Conservation (phyloP, 1,140 invertebrate species). For the Delia radicum region DNA sequence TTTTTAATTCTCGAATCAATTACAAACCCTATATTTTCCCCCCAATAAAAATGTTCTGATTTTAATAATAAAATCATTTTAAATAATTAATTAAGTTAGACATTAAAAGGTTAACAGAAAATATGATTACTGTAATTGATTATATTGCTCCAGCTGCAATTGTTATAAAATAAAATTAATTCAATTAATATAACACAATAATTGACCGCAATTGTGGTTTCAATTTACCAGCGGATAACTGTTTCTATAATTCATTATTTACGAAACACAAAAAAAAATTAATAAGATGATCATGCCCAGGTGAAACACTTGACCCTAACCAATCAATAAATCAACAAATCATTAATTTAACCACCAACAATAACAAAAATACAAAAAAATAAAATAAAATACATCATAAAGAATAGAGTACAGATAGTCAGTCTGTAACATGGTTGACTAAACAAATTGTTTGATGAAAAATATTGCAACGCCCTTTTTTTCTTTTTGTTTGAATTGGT, state of each 20-base stretch:
- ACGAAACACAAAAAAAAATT: not conserved
- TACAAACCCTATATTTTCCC: too few relatives aligned
- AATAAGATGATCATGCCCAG: constrained; percentile 16
- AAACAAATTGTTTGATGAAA: not conserved
- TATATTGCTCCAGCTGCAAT: too few relatives aligned
- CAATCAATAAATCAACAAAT: constrained; percentile 56
- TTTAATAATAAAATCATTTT: too few relatives aligned
- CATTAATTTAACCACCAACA: constrained; percentile 39
- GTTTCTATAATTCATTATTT: not conserved
- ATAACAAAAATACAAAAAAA: not conserved
- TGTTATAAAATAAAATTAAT: not conserved
- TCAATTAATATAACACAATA: not conserved
- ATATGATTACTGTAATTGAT: too few relatives aligned
- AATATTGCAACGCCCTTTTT: constrained; percentile 11
- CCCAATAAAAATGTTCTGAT: too few relatives aligned
- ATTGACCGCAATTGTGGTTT: not conserved
- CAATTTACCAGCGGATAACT: not conserved
- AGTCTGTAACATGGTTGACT: not conserved
- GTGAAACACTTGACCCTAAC: constrained; percentile 47
- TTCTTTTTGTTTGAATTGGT: not conserved
- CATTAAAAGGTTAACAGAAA: too few relatives aligned
- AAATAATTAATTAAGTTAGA: too few relatives aligned
- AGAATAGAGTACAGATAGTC: not conserved
- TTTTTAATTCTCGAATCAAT: too few relatives aligned
- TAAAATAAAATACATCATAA: not conserved